Evolutionary conservation across 2,113 vertebrate species (phyloP), one percentile per base, ranked within the genome.

Genomic region (Platysternon megacephalum): DNA sequence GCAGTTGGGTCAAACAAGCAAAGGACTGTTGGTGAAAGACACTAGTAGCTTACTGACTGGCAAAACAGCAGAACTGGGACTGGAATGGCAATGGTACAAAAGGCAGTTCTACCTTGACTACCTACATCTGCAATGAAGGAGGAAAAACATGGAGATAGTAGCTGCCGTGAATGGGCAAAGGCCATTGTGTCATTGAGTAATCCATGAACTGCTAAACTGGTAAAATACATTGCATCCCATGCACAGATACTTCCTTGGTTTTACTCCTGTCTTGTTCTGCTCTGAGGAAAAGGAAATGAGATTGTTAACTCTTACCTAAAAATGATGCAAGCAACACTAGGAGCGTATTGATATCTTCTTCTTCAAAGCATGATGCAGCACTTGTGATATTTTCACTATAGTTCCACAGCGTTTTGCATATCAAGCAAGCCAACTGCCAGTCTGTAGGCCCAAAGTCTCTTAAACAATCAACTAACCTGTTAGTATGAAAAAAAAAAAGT

Each of bases 371-470:
- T 0, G 96, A 85, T 0, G 92, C 91, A 2, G 82, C 86, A 14
- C 44, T 97, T 2, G 88, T 88, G 46, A 93, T 79, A 28, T 97
- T 96, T 79, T 99, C 98, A 52, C 98, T 99, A 96, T 99, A 98
- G 98, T 99, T 99, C 99, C 99, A 99, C 90, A 99, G 87, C 5
- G 99, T 99, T 98, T 99, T 99, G 98, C 99, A 99, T 79, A 99
- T 97, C 97, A 99, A 97, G 82, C 98, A 98, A 17, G 99, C 99
- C 96, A 99, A 97, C 98, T 99, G 99, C 99, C 99, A 99, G 93
- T 99, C 99, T 56, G 97, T 97, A 0, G 98, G 98, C 48, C 99
- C 99, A 5, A 99, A 99, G 97, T 99, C 99, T 97, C 95, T 98
- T 89, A 99, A 98, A 93, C 99, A 99, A 87, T 99, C 99, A 89